Conservation (phyloP, 2,113 vertebrate species). For the Esox niger region DNA sequence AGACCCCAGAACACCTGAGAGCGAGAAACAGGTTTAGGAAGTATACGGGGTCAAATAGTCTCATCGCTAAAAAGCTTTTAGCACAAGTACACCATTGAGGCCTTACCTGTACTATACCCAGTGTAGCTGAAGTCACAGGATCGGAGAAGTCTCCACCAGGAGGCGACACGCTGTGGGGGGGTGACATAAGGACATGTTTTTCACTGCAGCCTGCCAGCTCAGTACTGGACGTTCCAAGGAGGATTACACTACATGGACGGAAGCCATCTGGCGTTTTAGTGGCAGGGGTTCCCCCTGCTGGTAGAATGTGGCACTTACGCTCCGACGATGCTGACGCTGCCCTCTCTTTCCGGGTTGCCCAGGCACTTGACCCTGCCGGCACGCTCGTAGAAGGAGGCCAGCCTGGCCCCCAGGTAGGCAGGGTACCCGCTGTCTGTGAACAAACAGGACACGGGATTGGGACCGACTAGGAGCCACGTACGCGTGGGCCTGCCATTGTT, state of each 20-base stretch:
- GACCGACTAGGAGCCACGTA: neutral
- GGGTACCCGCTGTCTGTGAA: slow-evolving; percentile 92
- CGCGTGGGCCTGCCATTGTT: neutral
- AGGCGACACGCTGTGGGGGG: slow-evolving; percentile 84
- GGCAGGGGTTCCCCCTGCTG: neutral
- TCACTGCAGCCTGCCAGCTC: neutral
- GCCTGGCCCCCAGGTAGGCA: slow-evolving; percentile 91
- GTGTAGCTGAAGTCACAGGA: slow-evolving; percentile 94
- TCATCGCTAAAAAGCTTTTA: neutral
- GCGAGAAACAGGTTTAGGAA: neutral
- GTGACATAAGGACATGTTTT: neutral
- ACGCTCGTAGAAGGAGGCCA: slow-evolving; percentile 96
- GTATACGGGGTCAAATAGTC: neutral
- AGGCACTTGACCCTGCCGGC: slow-evolving; percentile 95
- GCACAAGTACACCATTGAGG: neutral
- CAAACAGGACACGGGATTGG: slow-evolving; percentile 12
- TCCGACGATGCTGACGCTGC: slow-evolving; percentile 97
- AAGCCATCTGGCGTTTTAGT: too few species aligned
- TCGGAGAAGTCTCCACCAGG: slow-evolving; percentile 98
- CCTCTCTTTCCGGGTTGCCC: slow-evolving; percentile 94
- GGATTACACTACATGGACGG: neutral
- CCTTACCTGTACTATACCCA: slow-evolving; percentile 89
- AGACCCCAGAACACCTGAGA: slow-evolving; percentile 96
- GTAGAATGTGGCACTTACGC: slow-evolving; percentile 78
- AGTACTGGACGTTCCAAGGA: neutral